phyloP scores from a whole-genome alignment of 2,797 vertebrate genomes.

The Galago senegalensis region DNA sequence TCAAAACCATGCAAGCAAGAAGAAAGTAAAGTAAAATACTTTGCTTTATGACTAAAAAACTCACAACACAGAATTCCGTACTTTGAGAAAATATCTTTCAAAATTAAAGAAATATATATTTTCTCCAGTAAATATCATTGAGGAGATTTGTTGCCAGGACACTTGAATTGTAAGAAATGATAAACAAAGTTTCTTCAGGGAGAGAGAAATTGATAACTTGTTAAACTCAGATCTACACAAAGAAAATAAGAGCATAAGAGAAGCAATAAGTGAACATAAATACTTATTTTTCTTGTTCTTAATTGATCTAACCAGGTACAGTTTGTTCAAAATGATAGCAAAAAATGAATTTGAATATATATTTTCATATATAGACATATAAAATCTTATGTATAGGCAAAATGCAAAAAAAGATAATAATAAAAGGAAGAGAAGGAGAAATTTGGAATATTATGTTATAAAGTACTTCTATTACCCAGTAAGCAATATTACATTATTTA shows the following conservation, averaged over 20 bases:
- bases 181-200: not conserved
- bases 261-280: not conserved
- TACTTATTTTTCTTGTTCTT: not conserved
- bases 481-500: not conserved
- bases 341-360: not conserved
- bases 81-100: not conserved
- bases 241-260: not conserved
- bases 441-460: not conserved
- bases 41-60: not conserved
- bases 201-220: not conserved
- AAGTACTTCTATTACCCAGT: not conserved
- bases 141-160: not conserved
- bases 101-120: not conserved
- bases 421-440: not conserved
- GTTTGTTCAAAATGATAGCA: not conserved
- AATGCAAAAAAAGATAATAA: not conserved
- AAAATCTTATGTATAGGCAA: not conserved
- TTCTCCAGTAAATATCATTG: not conserved
- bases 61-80: not conserved
- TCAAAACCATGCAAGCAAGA: not conserved
- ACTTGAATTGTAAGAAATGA: not conserved
- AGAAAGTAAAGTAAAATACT: not conserved
- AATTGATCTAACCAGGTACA: not conserved
- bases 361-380: not conserved
- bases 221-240: not conserved